A percentile compares a stretch with the other conserved stretches of the same genome.
Evolutionary conservation across 53 echinoderm and acorn worm species (phyloP).

Genomic region (Apostichopus leukothele): DNA sequence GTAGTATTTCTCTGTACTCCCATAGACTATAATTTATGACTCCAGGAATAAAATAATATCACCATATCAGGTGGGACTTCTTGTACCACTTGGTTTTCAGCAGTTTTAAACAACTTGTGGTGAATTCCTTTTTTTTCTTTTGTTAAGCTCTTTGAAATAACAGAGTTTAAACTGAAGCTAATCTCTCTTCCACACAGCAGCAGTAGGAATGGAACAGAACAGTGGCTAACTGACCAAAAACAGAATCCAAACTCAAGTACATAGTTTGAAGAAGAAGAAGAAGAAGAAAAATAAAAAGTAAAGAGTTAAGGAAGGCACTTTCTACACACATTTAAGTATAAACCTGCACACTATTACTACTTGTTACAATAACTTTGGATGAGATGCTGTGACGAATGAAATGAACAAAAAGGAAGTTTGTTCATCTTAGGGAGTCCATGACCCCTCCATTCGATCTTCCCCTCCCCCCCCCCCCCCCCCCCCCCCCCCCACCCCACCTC

Average conservation of each 20-base stretch:
- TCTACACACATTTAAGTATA: background rate
- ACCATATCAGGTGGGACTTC: background rate
- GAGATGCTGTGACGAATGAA: background rate
- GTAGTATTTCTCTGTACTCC: background rate
- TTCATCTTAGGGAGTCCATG: no score
- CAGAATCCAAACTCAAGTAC: background rate
- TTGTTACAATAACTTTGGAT: background rate
- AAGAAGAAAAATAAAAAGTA: no score
- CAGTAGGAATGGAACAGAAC: background rate
- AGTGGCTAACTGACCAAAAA: background rate
- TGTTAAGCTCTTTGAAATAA: background rate
- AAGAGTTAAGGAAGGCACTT: background rate
- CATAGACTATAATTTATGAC: background rate
- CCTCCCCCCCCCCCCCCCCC: no score
- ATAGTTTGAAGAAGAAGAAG: background rate
- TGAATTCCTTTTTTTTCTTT: background rate
- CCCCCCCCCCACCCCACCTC: no score
- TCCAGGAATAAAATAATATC: background rate
- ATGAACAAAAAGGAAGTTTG: no score
- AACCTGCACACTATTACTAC: background rate
- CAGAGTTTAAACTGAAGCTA: background rate
- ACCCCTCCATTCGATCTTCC: no score
- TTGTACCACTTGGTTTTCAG: no score
- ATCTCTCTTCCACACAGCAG: background rate
- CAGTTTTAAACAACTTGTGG: background rate